Percentiles rank a stretch among this genome's conserved stretches.
These are phyloP conservation scores for Notiomystis cincta DNA, from an alignment of 2,113 vertebrate species.

Conservation along the genomic window DNA sequence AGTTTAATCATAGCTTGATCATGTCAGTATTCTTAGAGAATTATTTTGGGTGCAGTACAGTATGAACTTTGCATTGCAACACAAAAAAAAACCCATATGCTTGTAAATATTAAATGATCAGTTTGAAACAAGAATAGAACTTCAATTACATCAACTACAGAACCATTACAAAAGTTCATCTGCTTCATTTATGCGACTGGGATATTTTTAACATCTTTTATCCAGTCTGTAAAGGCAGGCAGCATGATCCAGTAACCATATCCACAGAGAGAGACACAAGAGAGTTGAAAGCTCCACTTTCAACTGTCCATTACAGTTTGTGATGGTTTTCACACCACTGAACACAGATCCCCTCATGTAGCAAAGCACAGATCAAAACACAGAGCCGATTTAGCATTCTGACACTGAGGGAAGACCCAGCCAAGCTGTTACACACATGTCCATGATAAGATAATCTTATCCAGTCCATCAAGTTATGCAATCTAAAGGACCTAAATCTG, in stretches of 20 bases:
- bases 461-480: not conserved
- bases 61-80: not conserved
- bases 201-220: constrained; percentile 40
- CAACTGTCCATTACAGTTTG: not conserved
- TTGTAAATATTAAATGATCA: not conserved
- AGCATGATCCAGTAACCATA: not conserved
- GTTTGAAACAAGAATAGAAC: constrained; percentile 21
- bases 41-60: constrained; percentile 32
- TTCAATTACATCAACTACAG: not conserved
- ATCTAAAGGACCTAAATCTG: not conserved
- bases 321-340: not conserved
- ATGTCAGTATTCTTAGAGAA: constrained; percentile 1
- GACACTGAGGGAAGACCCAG: not conserved
- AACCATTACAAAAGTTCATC: not conserved
- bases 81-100: not conserved
- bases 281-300: not conserved
- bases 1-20: constrained; percentile 34
- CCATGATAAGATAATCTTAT: not conserved
- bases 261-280: not conserved
- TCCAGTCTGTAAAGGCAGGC: not conserved
- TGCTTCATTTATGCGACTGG: not conserved
- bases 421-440: not conserved
- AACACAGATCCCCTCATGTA: not conserved
- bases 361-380: not conserved
- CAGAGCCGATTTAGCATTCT: not conserved